Evolutionary conservation across 1,140 invertebrate genomes (phyloP).

Genomic region (Drosophila azteca): DNA sequence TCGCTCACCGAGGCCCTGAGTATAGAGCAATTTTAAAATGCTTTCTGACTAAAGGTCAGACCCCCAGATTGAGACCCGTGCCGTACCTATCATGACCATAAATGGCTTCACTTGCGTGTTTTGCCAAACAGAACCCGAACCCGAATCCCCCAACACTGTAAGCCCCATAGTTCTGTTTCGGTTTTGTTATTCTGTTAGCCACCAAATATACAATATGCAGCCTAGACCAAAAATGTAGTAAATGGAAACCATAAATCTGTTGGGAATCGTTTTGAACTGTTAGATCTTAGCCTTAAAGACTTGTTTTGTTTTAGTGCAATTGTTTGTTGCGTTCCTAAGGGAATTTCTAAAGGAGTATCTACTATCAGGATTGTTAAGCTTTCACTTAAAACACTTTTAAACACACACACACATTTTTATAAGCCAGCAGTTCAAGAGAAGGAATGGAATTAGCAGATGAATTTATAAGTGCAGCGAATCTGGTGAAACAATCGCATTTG

Average conservation of each 20-base stretch:
- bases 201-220: conserved; percentile 57
- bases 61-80: conserved; percentile 27
- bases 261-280: conserved; percentile 47
- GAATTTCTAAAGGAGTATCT: not conserved
- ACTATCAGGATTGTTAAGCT: conserved; percentile 5
- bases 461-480: conserved; percentile 1
- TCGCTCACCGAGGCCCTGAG: conserved; percentile 21
- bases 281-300: conserved; percentile 45
- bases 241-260: conserved; percentile 33
- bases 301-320: conserved; percentile 68
- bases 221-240: conserved; percentile 66
- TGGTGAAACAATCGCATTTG: conserved; percentile 26
- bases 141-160: not conserved
- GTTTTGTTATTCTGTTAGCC: conserved; percentile 28
- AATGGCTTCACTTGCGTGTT: conserved; percentile 38
- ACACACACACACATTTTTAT: conserved; percentile 9
- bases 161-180: conserved; percentile 1
- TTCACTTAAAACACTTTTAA: not conserved
- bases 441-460: not conserved
- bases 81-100: conserved; percentile 3
- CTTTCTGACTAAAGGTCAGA: conserved; percentile 58
- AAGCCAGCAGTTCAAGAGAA: not conserved
- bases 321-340: conserved; percentile 36
- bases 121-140: not conserved
- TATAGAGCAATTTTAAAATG: conserved; percentile 57